phyloP scores from a whole-genome alignment of 2,888 invertebrate genomes.

The Zonitis immaculata region DNA sequence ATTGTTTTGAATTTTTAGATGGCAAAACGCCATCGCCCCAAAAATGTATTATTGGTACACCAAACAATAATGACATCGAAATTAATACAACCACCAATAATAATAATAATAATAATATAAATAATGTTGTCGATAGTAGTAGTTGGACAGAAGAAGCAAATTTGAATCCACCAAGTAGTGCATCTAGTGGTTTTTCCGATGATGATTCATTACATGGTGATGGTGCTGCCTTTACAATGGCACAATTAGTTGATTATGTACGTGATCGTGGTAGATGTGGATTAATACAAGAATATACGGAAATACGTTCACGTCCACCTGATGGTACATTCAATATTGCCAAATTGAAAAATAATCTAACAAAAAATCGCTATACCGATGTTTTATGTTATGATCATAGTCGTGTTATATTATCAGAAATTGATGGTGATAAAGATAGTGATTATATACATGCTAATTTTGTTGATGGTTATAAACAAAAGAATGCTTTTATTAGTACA shows the following conservation, averaged over 20 bases:
- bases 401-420: conserved; percentile 73
- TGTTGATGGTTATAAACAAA: conserved; percentile 96
- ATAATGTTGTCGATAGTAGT: conserved; percentile 44
- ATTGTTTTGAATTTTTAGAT: conserved; percentile 28
- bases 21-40: conserved; percentile 47
- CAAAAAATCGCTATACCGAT: conserved; percentile 90
- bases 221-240: conserved; percentile 61
- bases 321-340: conserved; percentile 85
- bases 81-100: conserved; percentile 47
- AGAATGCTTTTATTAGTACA: conserved; percentile 95
- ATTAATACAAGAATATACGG: conserved; percentile 80
- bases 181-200: conserved; percentile 81
- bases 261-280: conserved; percentile 74
- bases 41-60: conserved; percentile 43
- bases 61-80: conserved; percentile 51
- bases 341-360: conserved; percentile 69
- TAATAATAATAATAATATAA: conserved; percentile 37
- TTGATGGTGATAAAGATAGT: conserved; percentile 67
- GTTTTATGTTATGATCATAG: conserved; percentile 95
- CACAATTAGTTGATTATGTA: conserved; percentile 72
- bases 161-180: conserved; percentile 66
- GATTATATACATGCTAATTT: conserved; percentile 98
- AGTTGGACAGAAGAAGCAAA: conserved; percentile 53
- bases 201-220: conserved; percentile 79
- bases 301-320: conserved; percentile 76